Percentiles rank a stretch among this genome's conserved stretches.
Evolutionary conservation across 2,797 vertebrate genomes (phyloP).

Genomic region (Molossus molossus): DNA sequence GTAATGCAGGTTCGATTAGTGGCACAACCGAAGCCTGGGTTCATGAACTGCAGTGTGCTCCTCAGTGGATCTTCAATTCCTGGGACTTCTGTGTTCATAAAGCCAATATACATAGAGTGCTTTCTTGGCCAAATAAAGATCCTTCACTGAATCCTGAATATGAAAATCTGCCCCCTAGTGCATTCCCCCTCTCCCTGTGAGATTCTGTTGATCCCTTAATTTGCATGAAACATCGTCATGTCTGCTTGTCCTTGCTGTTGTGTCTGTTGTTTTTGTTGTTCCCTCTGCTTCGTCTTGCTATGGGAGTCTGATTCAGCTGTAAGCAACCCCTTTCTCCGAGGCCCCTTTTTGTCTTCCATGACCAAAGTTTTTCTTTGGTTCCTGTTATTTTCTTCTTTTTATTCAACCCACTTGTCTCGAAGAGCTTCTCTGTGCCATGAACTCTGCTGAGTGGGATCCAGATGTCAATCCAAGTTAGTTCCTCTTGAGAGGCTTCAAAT

Average conservation of each 20-base stretch:
- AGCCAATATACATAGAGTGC: neutral
- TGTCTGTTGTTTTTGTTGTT: neutral
- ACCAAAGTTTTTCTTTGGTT: neutral
- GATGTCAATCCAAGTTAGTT: neutral
- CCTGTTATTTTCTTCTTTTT: neutral
- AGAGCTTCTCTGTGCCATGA: neutral
- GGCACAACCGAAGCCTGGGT: neutral
- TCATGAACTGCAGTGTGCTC: neutral
- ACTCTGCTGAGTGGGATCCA: neutral
- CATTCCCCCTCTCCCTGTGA: neutral
- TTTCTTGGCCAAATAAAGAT: neutral
- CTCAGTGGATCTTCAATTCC: neutral
- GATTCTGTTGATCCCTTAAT: neutral
- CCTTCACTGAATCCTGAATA: neutral
- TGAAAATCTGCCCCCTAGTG: neutral
- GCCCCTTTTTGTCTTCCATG: neutral
- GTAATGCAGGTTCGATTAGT: neutral
- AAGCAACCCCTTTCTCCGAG: neutral
- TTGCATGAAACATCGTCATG: rapidly evolving
- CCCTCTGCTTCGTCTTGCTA: neutral
- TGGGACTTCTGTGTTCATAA: neutral
- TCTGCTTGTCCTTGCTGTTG: neutral
- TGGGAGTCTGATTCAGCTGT: neutral
- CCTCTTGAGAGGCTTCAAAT: neutral
- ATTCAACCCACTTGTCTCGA: neutral